Conservation (phyloP, 1,140 invertebrate species). For the Andricus grossulariae region DNA sequence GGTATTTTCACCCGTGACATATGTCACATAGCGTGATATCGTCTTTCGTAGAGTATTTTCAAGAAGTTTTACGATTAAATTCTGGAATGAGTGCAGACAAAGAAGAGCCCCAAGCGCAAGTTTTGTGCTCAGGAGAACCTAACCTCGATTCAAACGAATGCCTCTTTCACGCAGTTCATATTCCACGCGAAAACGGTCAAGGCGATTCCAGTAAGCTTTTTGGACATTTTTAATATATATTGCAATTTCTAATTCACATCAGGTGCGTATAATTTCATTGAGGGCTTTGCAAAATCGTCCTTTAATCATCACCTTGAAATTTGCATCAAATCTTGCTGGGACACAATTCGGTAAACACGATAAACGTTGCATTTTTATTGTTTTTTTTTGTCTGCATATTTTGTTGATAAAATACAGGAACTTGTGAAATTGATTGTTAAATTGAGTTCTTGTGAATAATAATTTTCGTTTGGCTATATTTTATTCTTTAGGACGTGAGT, state of each 20-base stretch:
- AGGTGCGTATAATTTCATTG: background rate
- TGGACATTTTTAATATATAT: conserved; percentile 7
- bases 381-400: no score
- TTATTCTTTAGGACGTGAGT: background rate
- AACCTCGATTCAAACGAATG: conserved; percentile 43
- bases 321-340: background rate
- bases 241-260: conserved; percentile 25
- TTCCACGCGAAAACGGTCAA: conserved; percentile 54
- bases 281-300: background rate
- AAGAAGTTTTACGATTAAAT: conserved; percentile 41
- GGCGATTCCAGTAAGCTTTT: conserved; percentile 45
- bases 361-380: no score
- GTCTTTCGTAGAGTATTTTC: conserved; percentile 39
- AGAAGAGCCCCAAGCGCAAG: conserved; percentile 35
- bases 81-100: conserved; percentile 46
- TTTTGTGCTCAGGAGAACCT: conserved; percentile 32
- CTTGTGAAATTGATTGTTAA: no score
- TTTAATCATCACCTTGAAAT: background rate
- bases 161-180: conserved; percentile 64
- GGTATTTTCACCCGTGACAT: conserved; percentile 33
- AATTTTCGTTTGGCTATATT: background rate
- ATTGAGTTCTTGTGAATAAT: no score
- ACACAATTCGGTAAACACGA: no score
- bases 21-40: conserved; percentile 39
- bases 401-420: no score